A percentile compares a stretch with the other conserved stretches of the same genome.
These are phyloP conservation scores for Hyposoter didymator DNA, from an alignment of 2,888 invertebrate species.

Conservation along the genomic window DNA sequence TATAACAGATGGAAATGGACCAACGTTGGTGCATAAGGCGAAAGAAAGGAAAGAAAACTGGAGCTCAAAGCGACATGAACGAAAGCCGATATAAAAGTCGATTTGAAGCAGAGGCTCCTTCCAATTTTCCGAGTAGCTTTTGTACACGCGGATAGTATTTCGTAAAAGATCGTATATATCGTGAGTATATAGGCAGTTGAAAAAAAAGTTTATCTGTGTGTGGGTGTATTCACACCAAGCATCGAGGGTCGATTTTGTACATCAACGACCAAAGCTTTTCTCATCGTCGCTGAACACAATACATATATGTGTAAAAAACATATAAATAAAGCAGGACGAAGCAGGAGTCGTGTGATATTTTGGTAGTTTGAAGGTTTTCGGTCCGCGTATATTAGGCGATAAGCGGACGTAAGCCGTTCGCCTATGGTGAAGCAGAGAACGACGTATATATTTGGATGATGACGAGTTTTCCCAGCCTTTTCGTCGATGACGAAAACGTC, in stretches of 20 bases:
- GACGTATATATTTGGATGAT: constrained; percentile 52
- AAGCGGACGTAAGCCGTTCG: constrained; percentile 69
- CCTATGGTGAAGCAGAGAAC: constrained; percentile 49
- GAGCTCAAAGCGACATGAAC: constrained; percentile 39
- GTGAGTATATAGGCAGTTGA: neutral
- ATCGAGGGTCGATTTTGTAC: neutral
- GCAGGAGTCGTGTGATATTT: constrained; percentile 71
- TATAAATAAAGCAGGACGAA: constrained; percentile 27
- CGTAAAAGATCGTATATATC: constrained; percentile 8
- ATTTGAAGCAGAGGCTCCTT: constrained; percentile 38
- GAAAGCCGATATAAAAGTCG: constrained; percentile 67
- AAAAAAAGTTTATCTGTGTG: neutral
- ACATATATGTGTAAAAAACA: neutral
- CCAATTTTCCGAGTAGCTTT: constrained; percentile 54
- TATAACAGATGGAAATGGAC: neutral
- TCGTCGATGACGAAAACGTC: constrained; percentile 64
- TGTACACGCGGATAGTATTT: constrained; percentile 35
- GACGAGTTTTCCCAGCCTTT: constrained; percentile 52
- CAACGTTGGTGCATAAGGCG: neutral
- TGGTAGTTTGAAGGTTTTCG: constrained; percentile 33
- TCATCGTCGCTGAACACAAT: constrained; percentile 41
- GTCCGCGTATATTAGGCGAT: constrained; percentile 76
- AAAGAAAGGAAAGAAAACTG: constrained; percentile 28
- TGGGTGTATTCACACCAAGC: constrained; percentile 1
- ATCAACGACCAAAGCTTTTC: constrained; percentile 54